Base-by-base conservation (phyloP, 1,140 invertebrate genomes). In the Venturia canescens region DNA sequence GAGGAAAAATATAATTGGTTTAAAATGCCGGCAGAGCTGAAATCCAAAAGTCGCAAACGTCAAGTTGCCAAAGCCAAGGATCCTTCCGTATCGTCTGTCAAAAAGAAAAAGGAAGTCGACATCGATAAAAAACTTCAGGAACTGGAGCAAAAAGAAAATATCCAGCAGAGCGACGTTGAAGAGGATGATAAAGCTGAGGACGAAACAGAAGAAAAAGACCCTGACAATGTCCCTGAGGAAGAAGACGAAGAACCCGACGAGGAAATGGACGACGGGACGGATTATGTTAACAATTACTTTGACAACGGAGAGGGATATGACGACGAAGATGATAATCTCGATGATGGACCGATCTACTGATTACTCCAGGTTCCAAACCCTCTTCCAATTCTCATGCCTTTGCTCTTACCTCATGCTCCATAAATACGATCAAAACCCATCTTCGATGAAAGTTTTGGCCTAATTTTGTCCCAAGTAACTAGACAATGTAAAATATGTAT, bases 291-390 rank as follows among this genome's bases (percentile, higher is more conserved):
- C 85, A 96, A 94, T 87, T 97, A 97, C 87, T 97, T 97, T 90
- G 96, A 98, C 89, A 97, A 97, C 91, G 97, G 97, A 18, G 97
- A 97, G 91, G 94, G 93, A 31, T 97, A 96, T 89, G 94, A 97
- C 85, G 96, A 97, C 84, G 96, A 97, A 85, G 96, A 97, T 88
- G 96, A 97, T 86, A 96, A 96, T 88, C 88, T 96, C 80, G 96
- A 97, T 89, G 96, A 97, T 93, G 96, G 94, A 67, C 93, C 94
- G 74, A 92, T 94, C 81, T 95, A 94, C 91, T 94, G 85, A 92
- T 27, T n/a, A n/a, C n/a, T 21, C 18, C 7, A 11, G n/a, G 15
- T 48, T 50, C 60, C 60, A 34, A 57, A 71, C 27, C 29, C 50
- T 53, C 18, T 53, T 18, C 4, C 53, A 53, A 26, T 71, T 31